Conservation (phyloP, 2,113 vertebrate genomes). For the Paradisaea rubra region DNA sequence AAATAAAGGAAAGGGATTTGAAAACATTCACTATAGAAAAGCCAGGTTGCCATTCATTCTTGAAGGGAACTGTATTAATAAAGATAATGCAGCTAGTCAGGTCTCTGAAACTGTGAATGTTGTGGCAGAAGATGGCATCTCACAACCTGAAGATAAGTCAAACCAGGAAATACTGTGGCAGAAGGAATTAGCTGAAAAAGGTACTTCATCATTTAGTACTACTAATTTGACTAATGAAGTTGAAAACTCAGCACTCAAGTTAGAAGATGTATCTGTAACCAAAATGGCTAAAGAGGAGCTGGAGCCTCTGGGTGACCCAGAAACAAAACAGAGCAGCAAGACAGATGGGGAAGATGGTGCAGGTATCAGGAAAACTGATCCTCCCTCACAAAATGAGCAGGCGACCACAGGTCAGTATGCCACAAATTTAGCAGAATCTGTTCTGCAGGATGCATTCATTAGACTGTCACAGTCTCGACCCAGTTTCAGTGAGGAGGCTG, state of each 20-base stretch:
- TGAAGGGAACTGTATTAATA: constrained; percentile 25
- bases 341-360: background rate
- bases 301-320: background rate
- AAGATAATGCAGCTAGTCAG: background rate
- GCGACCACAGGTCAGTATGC: constrained; percentile 84
- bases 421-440: constrained; percentile 90
- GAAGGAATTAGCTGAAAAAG: background rate
- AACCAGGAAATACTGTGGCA: constrained; percentile 2
- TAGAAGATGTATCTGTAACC: constrained; percentile 11
- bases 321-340: background rate
- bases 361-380: background rate
- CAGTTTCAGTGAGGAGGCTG: constrained; percentile 74
- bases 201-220: background rate
- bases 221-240: background rate
- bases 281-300: constrained; percentile 27
- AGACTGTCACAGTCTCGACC: constrained; percentile 85
- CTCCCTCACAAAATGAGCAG: constrained; percentile 8
- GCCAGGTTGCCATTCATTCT: constrained; percentile 17
- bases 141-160: background rate
- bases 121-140: constrained; percentile 46
- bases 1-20: constrained; percentile 57
- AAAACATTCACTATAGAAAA: constrained; percentile 64
- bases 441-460: constrained; percentile 93
- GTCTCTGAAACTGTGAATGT: constrained; percentile 49
- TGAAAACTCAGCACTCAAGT: background rate